A percentile compares a stretch with the other conserved stretches of the same genome.
These are phyloP conservation scores for Lacanobia oleracea DNA, from an alignment of 2,888 invertebrate species.

Conservation along the genomic window DNA sequence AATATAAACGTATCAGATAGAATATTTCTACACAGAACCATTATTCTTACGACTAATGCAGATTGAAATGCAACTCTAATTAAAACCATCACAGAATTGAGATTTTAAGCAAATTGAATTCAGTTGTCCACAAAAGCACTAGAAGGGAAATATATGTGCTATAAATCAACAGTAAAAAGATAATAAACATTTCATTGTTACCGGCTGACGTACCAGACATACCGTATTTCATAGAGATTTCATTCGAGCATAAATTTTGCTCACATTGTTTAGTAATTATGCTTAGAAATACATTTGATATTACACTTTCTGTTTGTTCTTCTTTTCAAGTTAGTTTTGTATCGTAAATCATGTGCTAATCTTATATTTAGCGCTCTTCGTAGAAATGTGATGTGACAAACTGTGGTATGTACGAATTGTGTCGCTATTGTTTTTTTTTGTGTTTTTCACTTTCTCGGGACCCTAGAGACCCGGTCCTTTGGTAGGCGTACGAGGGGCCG, in stretches of 20 bases:
- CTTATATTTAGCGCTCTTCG: constrained; percentile 56
- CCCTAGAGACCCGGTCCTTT: too few relatives aligned
- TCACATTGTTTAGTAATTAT: constrained; percentile 75
- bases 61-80: constrained; percentile 32
- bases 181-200: constrained; percentile 75
- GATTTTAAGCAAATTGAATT: constrained; percentile 59
- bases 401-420: constrained; percentile 23
- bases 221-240: constrained; percentile 80
- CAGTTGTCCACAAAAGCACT: constrained; percentile 55
- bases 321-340: constrained; percentile 47
- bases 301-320: constrained; percentile 48
- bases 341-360: constrained; percentile 57
- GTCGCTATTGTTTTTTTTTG: background rate
- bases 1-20: background rate
- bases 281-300: constrained; percentile 67
- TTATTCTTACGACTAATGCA: background rate
- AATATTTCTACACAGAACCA: background rate
- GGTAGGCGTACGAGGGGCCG: too few relatives aligned
- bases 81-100: constrained; percentile 34
- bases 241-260: constrained; percentile 75
- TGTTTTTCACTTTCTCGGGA: too few relatives aligned
- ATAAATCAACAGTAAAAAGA: constrained; percentile 75
- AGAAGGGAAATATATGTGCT: constrained; percentile 61
- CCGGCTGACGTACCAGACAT: constrained; percentile 68
- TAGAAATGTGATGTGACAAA: constrained; percentile 46